Evolutionary conservation across 2,797 vertebrate genomes (phyloP).

Genomic region (Rhincodon typus): DNA sequence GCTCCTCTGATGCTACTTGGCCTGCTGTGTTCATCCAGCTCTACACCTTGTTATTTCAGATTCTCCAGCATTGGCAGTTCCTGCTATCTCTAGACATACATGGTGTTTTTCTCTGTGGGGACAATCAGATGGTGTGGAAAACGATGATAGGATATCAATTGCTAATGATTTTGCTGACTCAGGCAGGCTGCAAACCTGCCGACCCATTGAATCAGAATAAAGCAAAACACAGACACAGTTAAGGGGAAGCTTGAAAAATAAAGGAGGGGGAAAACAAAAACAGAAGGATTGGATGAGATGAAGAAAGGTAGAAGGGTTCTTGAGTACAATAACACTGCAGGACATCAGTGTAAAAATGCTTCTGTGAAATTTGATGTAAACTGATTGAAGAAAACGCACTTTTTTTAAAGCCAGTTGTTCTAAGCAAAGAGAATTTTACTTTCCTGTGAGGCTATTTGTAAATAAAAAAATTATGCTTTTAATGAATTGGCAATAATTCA

Average conservation of each 20-base stretch:
- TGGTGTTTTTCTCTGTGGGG: too few species aligned
- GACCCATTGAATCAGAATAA: not conserved
- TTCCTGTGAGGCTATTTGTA: not conserved
- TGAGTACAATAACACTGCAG: too few species aligned
- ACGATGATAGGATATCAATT: not conserved
- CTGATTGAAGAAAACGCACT: not conserved
- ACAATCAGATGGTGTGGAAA: not conserved
- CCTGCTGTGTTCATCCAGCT: too few species aligned
- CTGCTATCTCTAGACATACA: not conserved
- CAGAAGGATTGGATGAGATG: too few species aligned
- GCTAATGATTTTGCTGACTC: not conserved
- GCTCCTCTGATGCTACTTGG: too few species aligned
- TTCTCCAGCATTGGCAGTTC: too few species aligned
- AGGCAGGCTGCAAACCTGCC: not conserved
- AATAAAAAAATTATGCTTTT: constrained; percentile 21
- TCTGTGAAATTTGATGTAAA: not conserved
- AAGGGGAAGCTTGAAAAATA: not conserved
- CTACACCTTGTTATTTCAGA: too few species aligned
- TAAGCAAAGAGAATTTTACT: not conserved
- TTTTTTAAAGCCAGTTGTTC: not conserved
- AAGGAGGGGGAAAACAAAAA: not conserved
- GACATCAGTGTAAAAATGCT: too few species aligned
- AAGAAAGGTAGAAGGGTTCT: not conserved
- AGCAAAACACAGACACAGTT: not conserved
- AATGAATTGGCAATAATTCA: not conserved